Evolutionary conservation across 2,888 invertebrate genomes (phyloP).

Genomic region (Ariolimax columbianus): DNA sequence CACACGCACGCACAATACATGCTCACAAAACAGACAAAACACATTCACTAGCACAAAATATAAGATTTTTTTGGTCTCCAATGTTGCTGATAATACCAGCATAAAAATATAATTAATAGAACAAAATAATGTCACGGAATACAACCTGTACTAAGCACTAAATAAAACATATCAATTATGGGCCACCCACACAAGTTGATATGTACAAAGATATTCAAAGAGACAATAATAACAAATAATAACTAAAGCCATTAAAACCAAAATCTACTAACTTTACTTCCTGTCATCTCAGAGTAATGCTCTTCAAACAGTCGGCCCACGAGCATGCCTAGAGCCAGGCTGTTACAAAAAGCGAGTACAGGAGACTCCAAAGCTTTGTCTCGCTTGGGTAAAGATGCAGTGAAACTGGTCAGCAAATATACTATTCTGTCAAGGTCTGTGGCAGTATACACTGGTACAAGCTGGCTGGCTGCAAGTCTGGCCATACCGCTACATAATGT

Average conservation of each 20-base stretch:
- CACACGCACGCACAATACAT: too few species aligned
- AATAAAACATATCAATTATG: too few species aligned
- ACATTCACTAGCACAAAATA: too few species aligned
- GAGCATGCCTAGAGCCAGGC: conserved; percentile 69
- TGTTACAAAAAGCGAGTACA: conserved; percentile 62
- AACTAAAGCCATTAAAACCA: neutral
- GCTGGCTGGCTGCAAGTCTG: conserved; percentile 63
- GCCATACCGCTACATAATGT: conserved; percentile 68
- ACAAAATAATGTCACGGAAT: too few species aligned
- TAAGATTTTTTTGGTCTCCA: too few species aligned
- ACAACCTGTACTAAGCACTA: too few species aligned
- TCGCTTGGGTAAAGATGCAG: conserved; percentile 63
- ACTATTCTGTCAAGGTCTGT: conserved; percentile 61
- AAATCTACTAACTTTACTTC: conserved; percentile 62
- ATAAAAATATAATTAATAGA: too few species aligned
- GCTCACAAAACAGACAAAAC: too few species aligned
- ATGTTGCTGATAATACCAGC: too few species aligned
- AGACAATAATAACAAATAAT: too few species aligned
- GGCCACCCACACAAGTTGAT: too few species aligned
- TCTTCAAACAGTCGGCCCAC: conserved; percentile 68
- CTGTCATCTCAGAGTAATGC: conserved; percentile 69
- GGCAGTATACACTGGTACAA: conserved; percentile 66
- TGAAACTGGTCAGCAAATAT: conserved; percentile 60
- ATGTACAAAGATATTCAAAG: too few species aligned
- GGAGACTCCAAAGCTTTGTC: conserved; percentile 62